phyloP scores from a whole-genome alignment of 2,797 vertebrate species.

The Zenarchopterus dispar region DNA sequence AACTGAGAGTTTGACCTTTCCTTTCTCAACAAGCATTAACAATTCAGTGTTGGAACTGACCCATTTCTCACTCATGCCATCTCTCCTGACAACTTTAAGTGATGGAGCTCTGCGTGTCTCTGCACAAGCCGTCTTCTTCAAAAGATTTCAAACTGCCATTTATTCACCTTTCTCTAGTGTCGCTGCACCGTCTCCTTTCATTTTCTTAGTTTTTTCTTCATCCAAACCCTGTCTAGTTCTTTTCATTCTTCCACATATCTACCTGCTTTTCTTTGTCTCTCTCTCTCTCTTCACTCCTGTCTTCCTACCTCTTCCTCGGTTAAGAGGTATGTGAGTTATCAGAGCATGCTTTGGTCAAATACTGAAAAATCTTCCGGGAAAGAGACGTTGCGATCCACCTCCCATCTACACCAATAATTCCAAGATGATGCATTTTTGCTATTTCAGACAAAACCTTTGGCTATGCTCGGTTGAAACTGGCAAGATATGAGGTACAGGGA shows the following conservation, averaged over 20 bases:
- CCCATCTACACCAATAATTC: too few species aligned
- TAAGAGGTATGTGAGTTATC: too few species aligned
- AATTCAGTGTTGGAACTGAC: slow-evolving; percentile 60
- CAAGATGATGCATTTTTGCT: neutral
- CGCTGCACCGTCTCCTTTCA: neutral
- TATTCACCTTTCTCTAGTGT: neutral
- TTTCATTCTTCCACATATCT: neutral
- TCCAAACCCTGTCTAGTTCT: neutral
- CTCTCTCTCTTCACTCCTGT: too few species aligned
- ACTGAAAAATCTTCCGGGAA: slow-evolving; percentile 32
- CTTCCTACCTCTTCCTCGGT: too few species aligned
- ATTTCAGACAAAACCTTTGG: neutral
- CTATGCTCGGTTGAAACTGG: neutral
- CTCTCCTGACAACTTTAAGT: slow-evolving; percentile 61
- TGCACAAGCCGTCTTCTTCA: neutral
- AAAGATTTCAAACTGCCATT: slow-evolving; percentile 7
- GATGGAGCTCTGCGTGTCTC: slow-evolving; percentile 31
- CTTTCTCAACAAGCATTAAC: slow-evolving; percentile 55
- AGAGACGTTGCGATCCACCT: too few species aligned
- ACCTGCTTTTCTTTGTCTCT: too few species aligned
- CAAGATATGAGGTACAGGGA: slow-evolving; percentile 19
- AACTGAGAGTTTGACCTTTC: slow-evolving; percentile 69
- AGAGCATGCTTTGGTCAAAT: slow-evolving; percentile 32
- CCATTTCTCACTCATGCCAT: slow-evolving; percentile 41
- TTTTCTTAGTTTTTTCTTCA: neutral